phyloP scores from a whole-genome alignment of 1,140 invertebrate species.

The Lysiphlebus fabarum region DNA sequence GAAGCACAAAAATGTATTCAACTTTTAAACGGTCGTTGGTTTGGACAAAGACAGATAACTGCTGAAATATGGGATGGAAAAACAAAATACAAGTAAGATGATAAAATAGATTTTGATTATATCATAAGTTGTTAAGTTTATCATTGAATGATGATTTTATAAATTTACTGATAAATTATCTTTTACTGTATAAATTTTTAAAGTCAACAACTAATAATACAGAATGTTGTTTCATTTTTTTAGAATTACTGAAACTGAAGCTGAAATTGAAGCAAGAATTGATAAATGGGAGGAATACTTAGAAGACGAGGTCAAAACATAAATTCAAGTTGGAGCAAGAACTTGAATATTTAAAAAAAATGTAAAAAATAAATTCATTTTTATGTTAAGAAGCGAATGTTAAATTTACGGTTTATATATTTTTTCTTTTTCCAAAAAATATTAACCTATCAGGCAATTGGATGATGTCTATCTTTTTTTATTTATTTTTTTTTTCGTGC shows the following conservation, averaged over 20 bases:
- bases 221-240: constrained; percentile 21
- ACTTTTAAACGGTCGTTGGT: constrained; percentile 88
- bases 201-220: neutral
- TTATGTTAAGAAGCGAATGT: neutral
- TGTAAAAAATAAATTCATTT: neutral
- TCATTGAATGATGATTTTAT: neutral
- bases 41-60: constrained; percentile 77
- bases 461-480: too few relatives aligned
- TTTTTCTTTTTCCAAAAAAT: neutral
- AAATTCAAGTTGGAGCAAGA: too few relatives aligned
- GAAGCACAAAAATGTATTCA: constrained; percentile 87
- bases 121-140: constrained; percentile 11
- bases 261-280: constrained; percentile 76
- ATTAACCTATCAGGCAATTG: too few relatives aligned
- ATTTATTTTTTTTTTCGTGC: too few relatives aligned
- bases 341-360: constrained; percentile 20
- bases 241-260: constrained; percentile 85
- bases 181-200: too few relatives aligned
- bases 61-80: constrained; percentile 94
- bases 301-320: too few relatives aligned
- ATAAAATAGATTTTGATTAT: constrained; percentile 6
- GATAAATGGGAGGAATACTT: constrained; percentile 86
- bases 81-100: constrained; percentile 80
- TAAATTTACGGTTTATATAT: neutral
- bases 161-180: neutral